Evolutionary conservation across 2,113 vertebrate genomes (phyloP).

Genomic region (Leucosticte australis): DNA sequence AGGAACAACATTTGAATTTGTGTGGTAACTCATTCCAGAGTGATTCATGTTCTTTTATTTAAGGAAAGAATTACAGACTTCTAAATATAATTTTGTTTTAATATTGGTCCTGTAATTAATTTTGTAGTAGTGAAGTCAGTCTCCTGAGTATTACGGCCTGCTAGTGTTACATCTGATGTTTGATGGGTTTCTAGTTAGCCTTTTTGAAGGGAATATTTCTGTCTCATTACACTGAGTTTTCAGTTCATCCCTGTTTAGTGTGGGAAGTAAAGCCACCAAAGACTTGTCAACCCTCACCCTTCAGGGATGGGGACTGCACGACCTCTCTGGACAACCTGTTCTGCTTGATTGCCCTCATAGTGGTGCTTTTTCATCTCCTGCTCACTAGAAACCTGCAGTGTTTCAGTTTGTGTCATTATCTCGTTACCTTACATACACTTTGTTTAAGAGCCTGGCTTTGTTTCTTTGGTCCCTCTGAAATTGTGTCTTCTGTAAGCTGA

Average conservation of each 20-base stretch:
- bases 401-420: neutral
- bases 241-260: neutral
- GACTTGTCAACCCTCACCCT: neutral
- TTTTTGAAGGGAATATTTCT: constrained; percentile 12
- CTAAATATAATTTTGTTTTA: constrained; percentile 17
- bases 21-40: constrained; percentile 5
- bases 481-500: neutral
- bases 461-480: neutral
- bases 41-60: constrained; percentile 18
- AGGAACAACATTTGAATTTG: neutral
- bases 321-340: neutral
- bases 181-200: constrained; percentile 15
- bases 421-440: neutral
- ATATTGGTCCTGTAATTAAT: constrained; percentile 46
- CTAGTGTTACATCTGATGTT: constrained; percentile 42
- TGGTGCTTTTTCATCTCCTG: neutral
- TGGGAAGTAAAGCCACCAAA: neutral
- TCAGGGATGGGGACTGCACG: neutral
- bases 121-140: neutral
- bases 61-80: constrained; percentile 31
- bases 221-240: neutral
- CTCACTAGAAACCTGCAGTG: neutral
- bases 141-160: constrained; percentile 32
- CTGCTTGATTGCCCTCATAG: neutral
- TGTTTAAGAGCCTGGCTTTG: neutral